phyloP scores from a whole-genome alignment of 2,888 invertebrate species.

The Congeria kusceri region DNA sequence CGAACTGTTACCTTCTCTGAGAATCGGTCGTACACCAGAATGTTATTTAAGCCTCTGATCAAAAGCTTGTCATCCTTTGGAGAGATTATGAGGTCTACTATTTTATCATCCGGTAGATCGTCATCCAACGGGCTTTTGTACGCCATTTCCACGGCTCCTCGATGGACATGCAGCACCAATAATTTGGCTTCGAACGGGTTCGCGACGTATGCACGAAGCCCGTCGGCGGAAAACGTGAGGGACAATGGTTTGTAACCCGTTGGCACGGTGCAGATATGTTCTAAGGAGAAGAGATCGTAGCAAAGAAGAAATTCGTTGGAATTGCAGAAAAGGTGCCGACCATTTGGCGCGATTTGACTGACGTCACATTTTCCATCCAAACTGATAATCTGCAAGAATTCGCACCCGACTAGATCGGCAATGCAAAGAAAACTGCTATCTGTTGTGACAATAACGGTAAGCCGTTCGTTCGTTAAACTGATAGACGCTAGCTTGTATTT shows the following conservation, averaged over 20 bases:
- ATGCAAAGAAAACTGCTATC: conserved; percentile 82
- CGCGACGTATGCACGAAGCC: conserved; percentile 76
- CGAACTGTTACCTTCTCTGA: conserved; percentile 76
- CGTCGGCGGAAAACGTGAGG: conserved; percentile 77
- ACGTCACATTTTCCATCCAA: conserved; percentile 79
- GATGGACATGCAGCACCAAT: conserved; percentile 77
- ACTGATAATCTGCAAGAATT: conserved; percentile 78
- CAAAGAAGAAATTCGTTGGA: conserved; percentile 77
- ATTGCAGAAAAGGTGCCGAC: conserved; percentile 80
- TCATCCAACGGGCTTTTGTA: conserved; percentile 79
- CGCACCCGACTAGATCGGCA: conserved; percentile 76
- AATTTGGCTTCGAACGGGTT: conserved; percentile 77
- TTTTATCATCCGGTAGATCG: conserved; percentile 68
- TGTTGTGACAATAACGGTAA: conserved; percentile 80
- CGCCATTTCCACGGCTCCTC: conserved; percentile 79
- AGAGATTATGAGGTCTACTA: conserved; percentile 70
- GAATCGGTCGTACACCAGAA: conserved; percentile 79
- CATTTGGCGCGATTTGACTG: conserved; percentile 81
- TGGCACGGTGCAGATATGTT: conserved; percentile 74
- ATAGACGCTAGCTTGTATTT: conserved; percentile 78
- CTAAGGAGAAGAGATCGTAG: conserved; percentile 79
- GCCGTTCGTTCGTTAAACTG: conserved; percentile 75
- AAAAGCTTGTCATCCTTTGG: conserved; percentile 74
- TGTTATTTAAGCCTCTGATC: conserved; percentile 69
- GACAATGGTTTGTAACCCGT: conserved; percentile 74